Percentiles rank a stretch among this genome's conserved stretches.
Conservation (phyloP, 2,113 vertebrate genomes). For the Abramis brama region DNA sequence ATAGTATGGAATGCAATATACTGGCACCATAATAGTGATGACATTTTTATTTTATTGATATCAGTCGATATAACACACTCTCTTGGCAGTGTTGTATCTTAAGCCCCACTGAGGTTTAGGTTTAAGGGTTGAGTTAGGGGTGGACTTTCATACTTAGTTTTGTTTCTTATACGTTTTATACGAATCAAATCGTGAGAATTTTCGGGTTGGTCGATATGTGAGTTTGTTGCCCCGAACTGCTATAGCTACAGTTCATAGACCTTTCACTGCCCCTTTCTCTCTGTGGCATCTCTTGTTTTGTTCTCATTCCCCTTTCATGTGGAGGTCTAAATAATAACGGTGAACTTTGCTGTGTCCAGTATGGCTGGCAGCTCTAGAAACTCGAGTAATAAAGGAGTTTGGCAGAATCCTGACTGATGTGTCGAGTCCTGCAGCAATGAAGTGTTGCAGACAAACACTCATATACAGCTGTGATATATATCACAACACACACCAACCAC, state of each 20-base stretch:
- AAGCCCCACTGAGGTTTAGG: no score
- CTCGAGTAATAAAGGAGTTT: constrained; percentile 43
- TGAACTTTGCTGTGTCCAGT: constrained; percentile 49
- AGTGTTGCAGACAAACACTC: constrained; percentile 6
- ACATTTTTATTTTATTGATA: no score
- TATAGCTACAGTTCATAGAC: constrained; percentile 28
- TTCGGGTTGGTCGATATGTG: neutral
- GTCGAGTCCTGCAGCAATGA: constrained; percentile 24
- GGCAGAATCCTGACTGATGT: constrained; percentile 32
- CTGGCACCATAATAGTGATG: no score
- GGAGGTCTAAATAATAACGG: constrained; percentile 57
- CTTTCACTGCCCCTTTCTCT: neutral
- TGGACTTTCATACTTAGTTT: no score
- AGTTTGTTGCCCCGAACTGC: constrained; percentile 13
- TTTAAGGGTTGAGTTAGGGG: no score
- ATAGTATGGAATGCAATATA: no score
- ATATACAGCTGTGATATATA: constrained; percentile 10
- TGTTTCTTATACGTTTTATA: no score
- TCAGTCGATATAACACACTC: no score
- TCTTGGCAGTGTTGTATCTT: no score
- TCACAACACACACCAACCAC: neutral
- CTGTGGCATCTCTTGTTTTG: neutral
- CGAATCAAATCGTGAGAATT: no score
- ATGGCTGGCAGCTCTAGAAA: constrained; percentile 52
- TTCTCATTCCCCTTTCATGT: constrained; percentile 39